These are phyloP conservation scores for Erpornis zantholeuca DNA, from an alignment of 2,113 vertebrate genomes.

Conservation along the genomic window DNA sequence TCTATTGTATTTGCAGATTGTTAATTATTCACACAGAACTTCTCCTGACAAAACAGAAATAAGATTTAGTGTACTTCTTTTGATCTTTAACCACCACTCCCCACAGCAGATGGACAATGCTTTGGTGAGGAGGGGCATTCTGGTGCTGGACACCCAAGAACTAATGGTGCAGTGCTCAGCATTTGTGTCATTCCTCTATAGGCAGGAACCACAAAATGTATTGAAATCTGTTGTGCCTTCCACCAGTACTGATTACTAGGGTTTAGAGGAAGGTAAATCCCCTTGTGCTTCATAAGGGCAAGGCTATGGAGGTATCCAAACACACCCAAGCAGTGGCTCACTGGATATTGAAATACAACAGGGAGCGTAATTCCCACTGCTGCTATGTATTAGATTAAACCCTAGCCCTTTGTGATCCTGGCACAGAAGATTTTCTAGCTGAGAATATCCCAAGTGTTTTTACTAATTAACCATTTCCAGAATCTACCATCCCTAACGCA, in stretches of 20 bases:
- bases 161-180: neutral
- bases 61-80: neutral
- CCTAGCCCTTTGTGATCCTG: neutral
- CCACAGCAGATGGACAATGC: neutral
- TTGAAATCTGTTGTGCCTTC: neutral
- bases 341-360: neutral
- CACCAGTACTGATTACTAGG: neutral
- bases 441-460: slow-evolving; percentile 3
- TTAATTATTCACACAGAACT: neutral
- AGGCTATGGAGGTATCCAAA: neutral
- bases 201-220: neutral
- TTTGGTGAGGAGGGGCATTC: neutral
- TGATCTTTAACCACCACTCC: neutral
- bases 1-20: neutral
- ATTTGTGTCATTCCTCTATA: neutral
- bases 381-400: neutral
- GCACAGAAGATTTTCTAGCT: neutral
- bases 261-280: neutral
- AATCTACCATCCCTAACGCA: neutral
- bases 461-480: slow-evolving; percentile 13
- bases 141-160: neutral
- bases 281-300: neutral
- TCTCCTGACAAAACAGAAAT: neutral
- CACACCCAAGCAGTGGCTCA: neutral
- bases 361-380: neutral